Evolutionary conservation across 2,797 vertebrate genomes (phyloP).

Genomic region (Pangasius macronema): DNA sequence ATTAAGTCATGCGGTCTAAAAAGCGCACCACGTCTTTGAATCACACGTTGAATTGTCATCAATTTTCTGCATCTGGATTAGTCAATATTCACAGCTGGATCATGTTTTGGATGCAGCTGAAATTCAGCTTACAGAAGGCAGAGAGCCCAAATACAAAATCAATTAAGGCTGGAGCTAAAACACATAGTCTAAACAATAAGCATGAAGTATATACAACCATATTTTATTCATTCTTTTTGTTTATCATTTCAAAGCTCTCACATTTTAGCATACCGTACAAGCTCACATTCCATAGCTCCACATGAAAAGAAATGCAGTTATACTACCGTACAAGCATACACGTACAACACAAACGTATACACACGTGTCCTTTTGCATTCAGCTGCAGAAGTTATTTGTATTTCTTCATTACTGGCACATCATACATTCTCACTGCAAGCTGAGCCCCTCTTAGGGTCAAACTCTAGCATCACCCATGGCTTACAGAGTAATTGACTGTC

Average conservation of each 20-base stretch:
- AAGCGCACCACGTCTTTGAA: constrained; percentile 7
- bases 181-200: neutral
- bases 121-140: neutral
- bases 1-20: constrained; percentile 17
- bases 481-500: constrained; percentile 14
- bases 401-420: neutral
- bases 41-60: neutral
- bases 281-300: neutral
- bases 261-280: neutral
- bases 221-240: neutral
- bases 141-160: neutral
- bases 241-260: neutral
- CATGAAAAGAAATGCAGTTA: neutral
- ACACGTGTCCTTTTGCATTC: neutral
- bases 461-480: neutral
- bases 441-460: neutral
- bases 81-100: neutral
- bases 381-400: neutral
- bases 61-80: neutral
- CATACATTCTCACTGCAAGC: neutral
- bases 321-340: neutral
- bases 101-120: no score
- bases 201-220: neutral
- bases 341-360: neutral
- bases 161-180: neutral